Conservation (phyloP, 1,140 invertebrate genomes). For the Musca domestica region DNA sequence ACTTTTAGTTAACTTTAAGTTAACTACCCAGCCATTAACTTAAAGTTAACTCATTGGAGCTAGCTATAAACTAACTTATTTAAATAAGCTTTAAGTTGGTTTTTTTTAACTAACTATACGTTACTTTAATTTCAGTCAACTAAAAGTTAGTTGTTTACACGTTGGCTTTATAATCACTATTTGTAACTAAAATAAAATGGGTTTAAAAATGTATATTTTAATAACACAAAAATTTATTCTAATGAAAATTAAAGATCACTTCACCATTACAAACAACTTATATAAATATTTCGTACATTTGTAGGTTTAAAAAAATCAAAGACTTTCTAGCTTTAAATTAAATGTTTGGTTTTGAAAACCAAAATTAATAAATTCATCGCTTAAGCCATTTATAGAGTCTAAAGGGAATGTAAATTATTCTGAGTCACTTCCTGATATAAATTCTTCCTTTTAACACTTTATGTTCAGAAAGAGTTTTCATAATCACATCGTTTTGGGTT, state of each 20-base stretch:
- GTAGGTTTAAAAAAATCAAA: background rate
- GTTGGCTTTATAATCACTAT: too few species aligned
- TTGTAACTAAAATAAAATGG: too few species aligned
- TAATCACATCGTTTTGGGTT: background rate
- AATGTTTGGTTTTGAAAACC: background rate
- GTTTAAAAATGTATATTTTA: too few species aligned
- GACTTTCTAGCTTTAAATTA: background rate
- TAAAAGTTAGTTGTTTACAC: too few species aligned
- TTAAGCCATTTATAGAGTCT: background rate
- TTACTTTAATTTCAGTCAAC: too few species aligned
- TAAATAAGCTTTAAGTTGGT: background rate
- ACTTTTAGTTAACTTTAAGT: too few species aligned
- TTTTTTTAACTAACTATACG: constrained; percentile 11
- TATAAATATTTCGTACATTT: too few species aligned
- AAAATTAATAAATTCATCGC: background rate
- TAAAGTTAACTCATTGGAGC: background rate
- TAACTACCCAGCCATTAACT: too few species aligned
- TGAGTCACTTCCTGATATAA: background rate
- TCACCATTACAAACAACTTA: too few species aligned
- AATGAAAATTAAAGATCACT: too few species aligned
- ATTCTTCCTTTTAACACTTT: background rate
- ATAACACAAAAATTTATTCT: too few species aligned
- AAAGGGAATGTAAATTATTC: background rate
- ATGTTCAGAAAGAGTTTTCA: background rate
- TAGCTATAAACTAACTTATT: too few species aligned